These are phyloP conservation scores for Cryptus armator DNA, from an alignment of 2,888 invertebrate species.

Conservation along the genomic window DNA sequence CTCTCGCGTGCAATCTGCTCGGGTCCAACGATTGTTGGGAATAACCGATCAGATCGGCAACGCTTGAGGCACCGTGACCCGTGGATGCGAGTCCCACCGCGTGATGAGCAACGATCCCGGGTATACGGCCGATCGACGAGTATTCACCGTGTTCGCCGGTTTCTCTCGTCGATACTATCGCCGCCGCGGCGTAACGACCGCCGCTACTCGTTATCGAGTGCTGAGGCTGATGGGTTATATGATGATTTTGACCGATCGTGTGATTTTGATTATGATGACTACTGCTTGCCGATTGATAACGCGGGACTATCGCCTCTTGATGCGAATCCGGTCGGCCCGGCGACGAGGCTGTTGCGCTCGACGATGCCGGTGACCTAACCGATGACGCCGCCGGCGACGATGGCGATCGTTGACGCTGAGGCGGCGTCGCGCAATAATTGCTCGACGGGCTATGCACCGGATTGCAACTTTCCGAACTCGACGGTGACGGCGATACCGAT, in stretches of 20 bases:
- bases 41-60: conserved; percentile 77
- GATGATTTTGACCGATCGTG: conserved; percentile 54
- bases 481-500: conserved; percentile 79
- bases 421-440: conserved; percentile 74
- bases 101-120: conserved; percentile 71
- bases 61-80: conserved; percentile 53
- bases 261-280: conserved; percentile 40
- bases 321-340: conserved; percentile 80
- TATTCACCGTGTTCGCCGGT: conserved; percentile 77
- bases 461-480: conserved; percentile 80
- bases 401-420: conserved; percentile 79
- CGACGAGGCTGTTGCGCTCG: conserved; percentile 81
- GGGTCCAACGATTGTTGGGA: conserved; percentile 72
- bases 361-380: conserved; percentile 82
- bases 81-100: conserved; percentile 38
- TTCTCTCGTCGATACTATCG: conserved; percentile 71
- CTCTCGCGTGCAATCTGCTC: conserved; percentile 76
- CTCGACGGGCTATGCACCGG: conserved; percentile 75
- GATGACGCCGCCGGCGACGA: conserved; percentile 82
- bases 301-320: conserved; percentile 77
- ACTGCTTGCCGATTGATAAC: conserved; percentile 74
- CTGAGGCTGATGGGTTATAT: conserved; percentile 72
- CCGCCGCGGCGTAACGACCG: conserved; percentile 66
- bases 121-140: conserved; percentile 57
- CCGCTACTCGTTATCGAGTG: conserved; percentile 75